A percentile compares a stretch with the other conserved stretches of the same genome.
phyloP scores from a whole-genome alignment of 2,113 vertebrate genomes.

The Vulpes ferrilata region DNA sequence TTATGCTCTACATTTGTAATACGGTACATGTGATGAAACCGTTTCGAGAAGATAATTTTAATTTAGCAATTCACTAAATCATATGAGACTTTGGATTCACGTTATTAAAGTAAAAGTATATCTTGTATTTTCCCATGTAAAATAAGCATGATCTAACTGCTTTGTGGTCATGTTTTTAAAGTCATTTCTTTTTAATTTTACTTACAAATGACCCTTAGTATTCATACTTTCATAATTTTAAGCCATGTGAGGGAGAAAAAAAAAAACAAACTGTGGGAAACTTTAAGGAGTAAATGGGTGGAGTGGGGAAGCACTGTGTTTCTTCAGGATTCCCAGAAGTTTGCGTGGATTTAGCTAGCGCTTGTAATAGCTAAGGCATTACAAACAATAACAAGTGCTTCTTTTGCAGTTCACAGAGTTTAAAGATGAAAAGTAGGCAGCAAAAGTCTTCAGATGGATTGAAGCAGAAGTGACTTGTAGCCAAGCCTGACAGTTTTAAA shows the following conservation, averaged over 20 bases:
- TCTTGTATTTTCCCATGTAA: constrained; percentile 47
- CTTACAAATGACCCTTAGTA: constrained; percentile 43
- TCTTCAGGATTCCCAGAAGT: constrained; percentile 84
- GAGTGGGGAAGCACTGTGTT: constrained; percentile 54
- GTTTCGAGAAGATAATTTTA: background rate
- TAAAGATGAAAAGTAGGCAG: background rate
- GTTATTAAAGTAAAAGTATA: constrained; percentile 10
- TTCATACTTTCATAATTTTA: constrained; percentile 57
- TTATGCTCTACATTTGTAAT: background rate
- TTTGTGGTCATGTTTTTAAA: constrained; percentile 17
- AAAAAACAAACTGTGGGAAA: constrained; percentile 84
- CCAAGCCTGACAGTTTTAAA: background rate
- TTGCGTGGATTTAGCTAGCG: constrained; percentile 55
- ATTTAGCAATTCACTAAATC: background rate
- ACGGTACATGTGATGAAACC: background rate
- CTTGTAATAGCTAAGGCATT: constrained; percentile 60
- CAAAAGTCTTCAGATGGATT: constrained; percentile 14
- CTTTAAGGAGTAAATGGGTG: constrained; percentile 37
- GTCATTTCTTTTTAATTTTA: constrained; percentile 56
- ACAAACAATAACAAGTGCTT: constrained; percentile 62
- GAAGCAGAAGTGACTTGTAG: background rate
- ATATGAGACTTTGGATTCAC: background rate
- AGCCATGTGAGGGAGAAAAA: background rate
- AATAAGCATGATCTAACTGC: constrained; percentile 7
- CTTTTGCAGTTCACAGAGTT: constrained; percentile 26